Conservation (phyloP, 1,140 invertebrate species). For the Diabrotica virgifera region DNA sequence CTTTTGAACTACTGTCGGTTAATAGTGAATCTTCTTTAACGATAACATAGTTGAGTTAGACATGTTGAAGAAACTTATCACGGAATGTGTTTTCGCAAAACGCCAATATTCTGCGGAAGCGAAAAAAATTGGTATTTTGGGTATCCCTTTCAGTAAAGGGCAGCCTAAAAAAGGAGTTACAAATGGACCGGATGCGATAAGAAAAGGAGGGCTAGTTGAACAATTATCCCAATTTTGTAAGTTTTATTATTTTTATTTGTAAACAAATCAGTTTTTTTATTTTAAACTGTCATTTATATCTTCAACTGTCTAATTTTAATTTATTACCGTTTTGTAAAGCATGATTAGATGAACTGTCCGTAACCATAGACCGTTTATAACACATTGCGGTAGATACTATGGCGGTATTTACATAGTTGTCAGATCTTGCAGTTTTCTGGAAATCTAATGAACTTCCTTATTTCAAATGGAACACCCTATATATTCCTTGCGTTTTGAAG, state of each 20-base stretch:
- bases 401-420: too few relatives aligned
- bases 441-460: too few relatives aligned
- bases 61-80: conserved; percentile 19
- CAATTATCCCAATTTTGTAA: conserved; percentile 52
- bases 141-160: conserved; percentile 73
- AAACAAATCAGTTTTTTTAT: too few relatives aligned
- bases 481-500: too few relatives aligned
- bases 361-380: too few relatives aligned
- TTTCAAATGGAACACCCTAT: too few relatives aligned
- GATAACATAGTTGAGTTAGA: background rate
- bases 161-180: conserved; percentile 63
- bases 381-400: too few relatives aligned
- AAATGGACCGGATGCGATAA: conserved; percentile 55
- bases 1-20: conserved; percentile 10
- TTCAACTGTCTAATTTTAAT: too few relatives aligned
- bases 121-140: conserved; percentile 61
- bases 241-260: conserved; percentile 9
- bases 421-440: too few relatives aligned
- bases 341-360: too few relatives aligned
- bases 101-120: conserved; percentile 6
- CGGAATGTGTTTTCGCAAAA: background rate
- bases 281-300: too few relatives aligned
- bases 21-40: conserved; percentile 7
- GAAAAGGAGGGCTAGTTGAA: conserved; percentile 52
- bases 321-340: too few relatives aligned